Percentiles rank a stretch among this genome's conserved stretches.
Conservation (phyloP, 2,113 vertebrate genomes). For the Salvator merianae region DNA sequence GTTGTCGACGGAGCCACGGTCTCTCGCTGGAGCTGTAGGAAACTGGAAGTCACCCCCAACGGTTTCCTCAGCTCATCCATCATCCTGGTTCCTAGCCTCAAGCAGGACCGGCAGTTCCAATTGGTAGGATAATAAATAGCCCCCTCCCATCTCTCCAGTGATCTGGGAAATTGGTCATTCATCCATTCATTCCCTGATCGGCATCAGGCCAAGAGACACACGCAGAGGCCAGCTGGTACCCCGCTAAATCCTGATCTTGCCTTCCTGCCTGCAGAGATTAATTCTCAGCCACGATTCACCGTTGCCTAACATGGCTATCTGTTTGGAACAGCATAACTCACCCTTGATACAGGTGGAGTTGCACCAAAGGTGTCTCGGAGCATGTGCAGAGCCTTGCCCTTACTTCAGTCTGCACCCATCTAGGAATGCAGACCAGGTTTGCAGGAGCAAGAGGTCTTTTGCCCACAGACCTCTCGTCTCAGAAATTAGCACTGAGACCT, state of each 20-base stretch:
- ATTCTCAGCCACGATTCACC: not conserved
- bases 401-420: too few species aligned
- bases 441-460: not conserved
- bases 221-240: not conserved
- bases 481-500: not conserved
- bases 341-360: not conserved
- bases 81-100: not conserved
- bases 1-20: not conserved
- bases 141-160: not conserved
- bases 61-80: not conserved
- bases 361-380: not conserved
- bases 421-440: not conserved
- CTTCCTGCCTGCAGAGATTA: not conserved
- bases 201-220: not conserved
- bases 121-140: constrained; percentile 10
- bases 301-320: not conserved
- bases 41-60: not conserved
- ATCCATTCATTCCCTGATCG: not conserved
- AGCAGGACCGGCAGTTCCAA: not conserved
- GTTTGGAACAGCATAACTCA: not conserved
- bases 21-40: not conserved
- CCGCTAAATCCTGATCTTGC: not conserved
- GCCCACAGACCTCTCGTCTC: not conserved
- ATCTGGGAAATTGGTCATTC: constrained; percentile 8
- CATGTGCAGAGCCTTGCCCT: not conserved